Base-by-base conservation (phyloP, 2,797 vertebrate species). In the Falco biarmicus region DNA sequence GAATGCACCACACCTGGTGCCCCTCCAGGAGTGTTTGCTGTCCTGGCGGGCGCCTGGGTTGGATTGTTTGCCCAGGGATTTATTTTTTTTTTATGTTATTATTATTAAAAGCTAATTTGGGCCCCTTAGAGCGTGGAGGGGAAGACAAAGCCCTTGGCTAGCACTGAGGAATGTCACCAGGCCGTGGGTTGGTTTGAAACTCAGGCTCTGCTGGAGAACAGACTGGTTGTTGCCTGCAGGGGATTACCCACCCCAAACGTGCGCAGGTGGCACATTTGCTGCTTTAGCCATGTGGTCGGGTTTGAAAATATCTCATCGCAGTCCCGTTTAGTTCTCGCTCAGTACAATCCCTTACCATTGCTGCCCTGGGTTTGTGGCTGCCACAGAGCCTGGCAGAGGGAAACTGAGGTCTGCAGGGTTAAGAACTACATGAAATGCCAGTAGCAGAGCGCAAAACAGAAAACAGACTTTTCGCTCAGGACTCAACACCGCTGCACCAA, bases 1-100 rank as follows among this genome's bases (percentile, higher is more conserved):
- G 96, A 94, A 94, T 90, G 92, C 71, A n/a, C 60, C 88, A 34
- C 95, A 83, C 95, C 95, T 97, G 87, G 65, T 89, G 88, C 69
- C 83, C 82, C 85, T 91, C 18, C 0, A 31, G 65, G 41, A 93
- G 85, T 93, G 93, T 95, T 97, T 96, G 94, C 95, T 10, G 53
- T 94, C 91, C 88, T 0, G n/a, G 73, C 29, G 4, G 92, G 56
- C 2, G 51, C 90, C 75, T 5, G 51, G 79, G 50, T 61, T 6
- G 18, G 45, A 7, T 75, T 96, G 92, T 94, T 97, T 97, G 88
- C 88, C 70, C 26, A 43, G 87, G 45, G 80, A 51, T 34, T 28
- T 22, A 11, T 45, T 7, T 22, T 69, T 63, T 15, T 69, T 63
- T 15, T 31, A 9, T 51, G 37, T 39, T 39, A 60, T 65, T 83